Base-by-base conservation (phyloP, 2,113 vertebrate genomes). In the Oophaga pumilio region DNA sequence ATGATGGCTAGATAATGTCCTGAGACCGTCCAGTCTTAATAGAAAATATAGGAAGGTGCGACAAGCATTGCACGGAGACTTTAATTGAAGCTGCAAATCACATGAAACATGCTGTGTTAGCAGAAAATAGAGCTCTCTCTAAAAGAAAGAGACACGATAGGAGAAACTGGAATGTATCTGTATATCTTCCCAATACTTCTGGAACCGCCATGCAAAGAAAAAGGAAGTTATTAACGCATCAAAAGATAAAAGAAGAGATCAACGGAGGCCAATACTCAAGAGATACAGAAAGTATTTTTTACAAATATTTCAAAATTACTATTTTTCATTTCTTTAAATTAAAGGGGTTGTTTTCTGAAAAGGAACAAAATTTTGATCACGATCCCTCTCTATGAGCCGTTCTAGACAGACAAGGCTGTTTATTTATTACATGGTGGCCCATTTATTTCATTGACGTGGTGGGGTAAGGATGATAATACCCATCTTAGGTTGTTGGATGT, bases 61-160 rank as follows among this genome's bases (percentile, higher is more conserved):
- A 76, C 79, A 66, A 76, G 86, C 86, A 24, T 33, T 76, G 20
- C 89, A 90, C 84, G 84, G 83, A 88, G 89, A 88, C 89, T 92
- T 90, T 91, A 91, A 92, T 91, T 90, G 91, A 89, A 92, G 91
- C 87, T 89, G 89, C 91, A 92, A 93, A 92, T 91, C 91, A 91
- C 89, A 90, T 84, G 90, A 89, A 90, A 91, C 88, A 43, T 89
- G 82, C 64, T 87, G 87, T 80, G 0, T 89, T 85, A 89, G 88
- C 57, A 22, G 87, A 87, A 92, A 91, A 90, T 91, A 84, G 8
- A 73, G 85, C 43, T 71, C 26, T 81, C 57, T 71, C 59, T 81
- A 74, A 64, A 76, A 64, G 68, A 71, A 82, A 50, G 28, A 62
- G 28, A 53, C 52, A 22, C 74, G 86, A 87, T 82, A 82, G 68